phyloP scores from a whole-genome alignment of 2,797 vertebrate genomes.

The Poeciliopsis gracilis region DNA sequence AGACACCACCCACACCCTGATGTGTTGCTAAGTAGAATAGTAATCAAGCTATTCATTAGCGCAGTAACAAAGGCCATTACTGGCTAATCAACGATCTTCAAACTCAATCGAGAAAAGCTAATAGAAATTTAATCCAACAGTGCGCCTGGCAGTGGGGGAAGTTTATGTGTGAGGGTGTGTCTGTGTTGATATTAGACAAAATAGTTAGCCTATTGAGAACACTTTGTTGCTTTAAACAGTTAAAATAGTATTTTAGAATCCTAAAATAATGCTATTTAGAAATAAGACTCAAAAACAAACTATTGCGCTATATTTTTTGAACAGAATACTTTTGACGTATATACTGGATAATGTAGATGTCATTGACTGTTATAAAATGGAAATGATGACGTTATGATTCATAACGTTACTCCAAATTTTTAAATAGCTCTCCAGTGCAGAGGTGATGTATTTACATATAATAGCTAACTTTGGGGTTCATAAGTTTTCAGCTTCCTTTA shows the following conservation, averaged over 20 bases:
- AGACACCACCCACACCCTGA: conserved; percentile 49
- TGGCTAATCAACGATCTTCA: conserved; percentile 86
- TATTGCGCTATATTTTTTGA: background rate
- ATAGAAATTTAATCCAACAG: conserved; percentile 80
- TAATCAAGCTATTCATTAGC: conserved; percentile 88
- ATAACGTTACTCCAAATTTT: background rate
- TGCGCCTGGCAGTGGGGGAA: conserved; percentile 50
- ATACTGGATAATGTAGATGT: background rate
- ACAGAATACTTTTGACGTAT: background rate
- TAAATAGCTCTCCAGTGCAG: background rate
- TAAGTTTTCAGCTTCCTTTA: background rate
- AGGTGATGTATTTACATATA: background rate
- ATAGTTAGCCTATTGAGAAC: conserved; percentile 62
- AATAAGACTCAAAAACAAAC: conserved; percentile 7
- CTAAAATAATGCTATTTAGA: conserved; percentile 14
- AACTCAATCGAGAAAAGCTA: conserved; percentile 84
- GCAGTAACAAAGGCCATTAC: conserved; percentile 85
- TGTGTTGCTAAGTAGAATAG: conserved; percentile 77
- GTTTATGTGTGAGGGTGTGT: conserved; percentile 28
- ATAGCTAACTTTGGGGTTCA: too few species aligned
- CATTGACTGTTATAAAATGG: background rate
- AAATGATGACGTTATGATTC: background rate
- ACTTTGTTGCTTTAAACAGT: conserved; percentile 54
- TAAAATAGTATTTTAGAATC: conserved; percentile 29
- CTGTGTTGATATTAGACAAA: conserved; percentile 50